Base-by-base conservation (phyloP, 23 tunicate genomes). In the Corella eumyota region DNA sequence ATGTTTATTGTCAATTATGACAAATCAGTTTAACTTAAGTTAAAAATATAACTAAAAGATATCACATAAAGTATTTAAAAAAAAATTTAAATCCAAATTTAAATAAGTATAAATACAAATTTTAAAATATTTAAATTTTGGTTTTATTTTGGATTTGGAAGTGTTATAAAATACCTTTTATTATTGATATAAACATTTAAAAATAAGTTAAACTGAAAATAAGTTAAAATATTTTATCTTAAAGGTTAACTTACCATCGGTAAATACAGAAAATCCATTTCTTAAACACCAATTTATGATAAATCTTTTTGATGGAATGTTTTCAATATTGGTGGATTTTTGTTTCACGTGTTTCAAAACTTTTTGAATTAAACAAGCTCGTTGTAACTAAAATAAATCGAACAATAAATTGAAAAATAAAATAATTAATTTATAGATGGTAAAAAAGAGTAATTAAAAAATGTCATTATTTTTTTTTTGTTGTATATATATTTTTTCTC, bases 181-280 rank as follows among this genome's bases (percentile, higher is more conserved):
- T n/a, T n/a, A n/a, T n/a, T n/a, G n/a, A n/a, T n/a, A n/a, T n/a
- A n/a, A n/a, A n/a, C n/a, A n/a, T n/a, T n/a, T n/a, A n/a, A n/a
- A n/a, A n/a, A n/a, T n/a, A n/a, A n/a, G n/a, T n/a, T n/a, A n/a
- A n/a, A n/a, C n/a, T n/a, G n/a, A n/a, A n/a, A n/a, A n/a, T n/a
- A n/a, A n/a, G n/a, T n/a, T n/a, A n/a, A n/a, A n/a, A n/a, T n/a
- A n/a, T n/a, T n/a, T n/a, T n/a, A n/a, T n/a, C n/a, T n/a, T n/a
- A n/a, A n/a, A n/a, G n/a, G n/a, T n/a, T n/a, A n/a, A 26, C 79
- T 40, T 68, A 82, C 92, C 92, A 34, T 82, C 81, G 13, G 81
- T 82, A 40, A 82, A 82, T 4, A 82, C 69, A 17, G 92, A 82
- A 62, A 67, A 74, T 1, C 92, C 92, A 29, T 69, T 59, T 50